A percentile compares a stretch with the other conserved stretches of the same genome.
These are phyloP conservation scores for Nymphalis c-album DNA, from an alignment of 2,888 invertebrate genomes.

Conservation along the genomic window DNA sequence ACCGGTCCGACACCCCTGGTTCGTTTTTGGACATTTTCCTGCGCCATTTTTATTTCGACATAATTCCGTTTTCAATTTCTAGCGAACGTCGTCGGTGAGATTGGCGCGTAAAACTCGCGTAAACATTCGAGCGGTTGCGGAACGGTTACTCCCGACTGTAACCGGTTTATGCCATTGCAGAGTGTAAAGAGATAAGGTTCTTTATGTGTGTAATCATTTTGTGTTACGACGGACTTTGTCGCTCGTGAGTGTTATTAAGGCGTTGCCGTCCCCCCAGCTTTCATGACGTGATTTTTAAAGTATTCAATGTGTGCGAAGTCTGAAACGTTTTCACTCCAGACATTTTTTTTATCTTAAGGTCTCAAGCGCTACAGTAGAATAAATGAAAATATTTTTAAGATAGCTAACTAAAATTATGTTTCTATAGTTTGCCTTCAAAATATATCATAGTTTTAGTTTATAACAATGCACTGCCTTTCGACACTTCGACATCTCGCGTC, in stretches of 20 bases:
- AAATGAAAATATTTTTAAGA: background rate
- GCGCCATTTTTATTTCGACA: constrained; percentile 69
- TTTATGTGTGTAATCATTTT: constrained; percentile 79
- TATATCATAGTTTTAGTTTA: background rate
- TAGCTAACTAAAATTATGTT: background rate
- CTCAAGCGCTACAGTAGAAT: background rate
- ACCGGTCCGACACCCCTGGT: constrained; percentile 22
- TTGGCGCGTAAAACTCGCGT: constrained; percentile 78
- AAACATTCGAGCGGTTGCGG: constrained; percentile 73
- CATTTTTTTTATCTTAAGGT: constrained; percentile 2
- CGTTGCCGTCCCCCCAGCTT: constrained; percentile 52
- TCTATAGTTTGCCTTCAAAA: background rate
- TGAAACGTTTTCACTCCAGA: constrained; percentile 19
- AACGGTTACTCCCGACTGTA: constrained; percentile 70
- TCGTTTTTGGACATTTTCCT: constrained; percentile 42
- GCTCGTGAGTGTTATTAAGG: constrained; percentile 70
- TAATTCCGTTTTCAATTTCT: constrained; percentile 78
- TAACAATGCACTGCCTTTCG: background rate
- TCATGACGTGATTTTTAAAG: constrained; percentile 55
- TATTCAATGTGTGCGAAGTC: constrained; percentile 44
- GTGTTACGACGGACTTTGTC: constrained; percentile 68
- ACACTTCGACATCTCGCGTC: constrained; percentile 48
- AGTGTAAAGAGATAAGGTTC: constrained; percentile 77
- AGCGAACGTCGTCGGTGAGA: constrained; percentile 60
- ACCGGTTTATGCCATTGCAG: constrained; percentile 70